These are phyloP conservation scores for Lathamus discolor DNA, from an alignment of 2,113 vertebrate species.

Conservation along the genomic window DNA sequence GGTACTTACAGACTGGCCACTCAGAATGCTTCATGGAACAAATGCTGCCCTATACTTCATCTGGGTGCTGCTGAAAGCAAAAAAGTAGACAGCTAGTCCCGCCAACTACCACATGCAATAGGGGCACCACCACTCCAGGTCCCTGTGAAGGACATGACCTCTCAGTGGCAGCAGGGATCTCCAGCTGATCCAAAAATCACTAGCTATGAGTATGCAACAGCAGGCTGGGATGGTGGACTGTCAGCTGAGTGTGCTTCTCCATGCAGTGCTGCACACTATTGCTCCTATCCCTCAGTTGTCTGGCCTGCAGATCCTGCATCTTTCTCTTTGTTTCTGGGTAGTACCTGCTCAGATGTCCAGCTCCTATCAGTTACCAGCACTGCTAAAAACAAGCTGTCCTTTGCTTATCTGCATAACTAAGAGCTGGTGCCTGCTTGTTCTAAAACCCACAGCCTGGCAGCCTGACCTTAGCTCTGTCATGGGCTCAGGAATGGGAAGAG, in stretches of 20 bases:
- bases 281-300: background rate
- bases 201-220: background rate
- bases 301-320: background rate
- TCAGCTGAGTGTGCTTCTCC: background rate
- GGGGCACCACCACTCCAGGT: background rate
- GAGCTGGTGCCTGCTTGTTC: background rate
- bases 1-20: background rate
- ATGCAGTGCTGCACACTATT: accelerated
- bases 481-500: background rate
- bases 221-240: background rate
- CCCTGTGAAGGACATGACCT: background rate
- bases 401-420: background rate
- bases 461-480: background rate
- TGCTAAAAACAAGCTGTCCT: background rate
- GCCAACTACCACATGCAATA: background rate
- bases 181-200: background rate
- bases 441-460: background rate
- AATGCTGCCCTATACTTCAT: background rate
- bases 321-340: background rate
- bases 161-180: background rate
- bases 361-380: background rate
- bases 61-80: background rate
- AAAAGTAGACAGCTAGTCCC: background rate
- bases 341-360: background rate
- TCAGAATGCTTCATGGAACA: background rate